Evolutionary conservation across 2,888 invertebrate genomes (phyloP), one percentile per base, ranked within the genome.

Genomic region (Harpagoxenus sublaevis): DNA sequence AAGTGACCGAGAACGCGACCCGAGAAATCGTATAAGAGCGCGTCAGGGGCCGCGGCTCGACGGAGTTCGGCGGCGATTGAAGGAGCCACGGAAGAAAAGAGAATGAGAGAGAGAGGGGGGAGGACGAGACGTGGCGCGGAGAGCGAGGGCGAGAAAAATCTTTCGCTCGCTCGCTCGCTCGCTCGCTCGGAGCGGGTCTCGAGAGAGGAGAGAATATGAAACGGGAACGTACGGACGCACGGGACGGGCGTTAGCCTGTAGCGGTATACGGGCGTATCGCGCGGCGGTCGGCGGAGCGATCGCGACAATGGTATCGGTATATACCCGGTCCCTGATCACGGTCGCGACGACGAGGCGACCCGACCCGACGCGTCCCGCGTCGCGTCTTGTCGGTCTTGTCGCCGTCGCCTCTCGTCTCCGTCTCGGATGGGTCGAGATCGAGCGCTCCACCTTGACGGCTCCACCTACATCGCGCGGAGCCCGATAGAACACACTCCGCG

Each of bases 191-290:
- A 60, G 60, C 48, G 68, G 71, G 74, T 84, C 71, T 60, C 85
- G 83, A 8, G 42, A 86, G 71, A 84, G 79, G 84, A 82, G 85
- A 88, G 90, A 89, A 90, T 89, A 90, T 90, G 92, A 93, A 93
- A 94, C 93, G 94, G 93, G 93, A 93, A 93, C 92, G 92, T 90
- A 87, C 87, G 90, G 35, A 6, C 35, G 35, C 35, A 23, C 23
- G 23, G 35, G 28, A 55, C 60, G 91, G 92, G 89, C 92, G 90
- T 92, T 92, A 92, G 92, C 92, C 89, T 92, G 74, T 90, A 93
- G 93, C 93, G 93, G 92, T 93, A 92, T 92, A 92, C 88, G 87
- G 10, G 35, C 53, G 57, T 88, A 88, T 90, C 88, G 88, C 73
- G 62, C 85, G 57, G 28, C 82, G 73, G 35, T 23, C 35, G 48